These are phyloP conservation scores for Bovichtus diacanthus DNA, from an alignment of 2,797 vertebrate species.

Conservation along the genomic window DNA sequence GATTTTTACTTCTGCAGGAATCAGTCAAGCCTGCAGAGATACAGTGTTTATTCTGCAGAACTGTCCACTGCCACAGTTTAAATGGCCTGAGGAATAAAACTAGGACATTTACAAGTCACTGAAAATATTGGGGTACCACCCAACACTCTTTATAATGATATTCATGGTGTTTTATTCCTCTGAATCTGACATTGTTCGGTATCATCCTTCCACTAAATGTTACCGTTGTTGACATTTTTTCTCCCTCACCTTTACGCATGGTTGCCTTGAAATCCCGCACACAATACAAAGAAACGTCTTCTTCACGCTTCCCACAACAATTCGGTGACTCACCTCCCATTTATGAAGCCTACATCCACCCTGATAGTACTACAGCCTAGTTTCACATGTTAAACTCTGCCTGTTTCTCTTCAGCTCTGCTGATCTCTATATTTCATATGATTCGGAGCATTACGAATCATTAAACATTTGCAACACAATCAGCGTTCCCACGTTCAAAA, in stretches of 20 bases:
- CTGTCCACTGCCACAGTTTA: neutral
- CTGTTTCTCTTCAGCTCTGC: slow-evolving; percentile 28
- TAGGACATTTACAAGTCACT: neutral
- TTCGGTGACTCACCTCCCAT: slow-evolving; percentile 51
- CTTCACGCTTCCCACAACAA: slow-evolving; percentile 37
- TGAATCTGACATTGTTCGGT: neutral
- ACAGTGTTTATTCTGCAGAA: neutral
- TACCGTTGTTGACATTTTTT: slow-evolving; percentile 33
- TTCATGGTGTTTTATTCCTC: neutral
- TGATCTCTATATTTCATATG: slow-evolving; percentile 46
- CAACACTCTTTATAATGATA: neutral
- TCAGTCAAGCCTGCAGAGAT: neutral
- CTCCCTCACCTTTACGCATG: slow-evolving; percentile 38
- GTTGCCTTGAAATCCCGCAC: slow-evolving; percentile 39
- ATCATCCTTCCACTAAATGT: slow-evolving; percentile 29
- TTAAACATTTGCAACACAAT: slow-evolving; percentile 65
- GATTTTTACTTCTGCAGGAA: neutral
- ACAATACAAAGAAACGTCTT: slow-evolving; percentile 36
- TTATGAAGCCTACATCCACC: slow-evolving; percentile 32
- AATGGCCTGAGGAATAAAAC: neutral
- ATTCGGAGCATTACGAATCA: slow-evolving; percentile 50
- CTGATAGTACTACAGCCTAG: slow-evolving; percentile 15
- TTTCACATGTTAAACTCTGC: slow-evolving; percentile 16
- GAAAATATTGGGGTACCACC: neutral
- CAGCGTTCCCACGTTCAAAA: slow-evolving; percentile 59